These are phyloP conservation scores for Camelus dromedarius DNA, from an alignment of 2,113 vertebrate species.

Conservation along the genomic window DNA sequence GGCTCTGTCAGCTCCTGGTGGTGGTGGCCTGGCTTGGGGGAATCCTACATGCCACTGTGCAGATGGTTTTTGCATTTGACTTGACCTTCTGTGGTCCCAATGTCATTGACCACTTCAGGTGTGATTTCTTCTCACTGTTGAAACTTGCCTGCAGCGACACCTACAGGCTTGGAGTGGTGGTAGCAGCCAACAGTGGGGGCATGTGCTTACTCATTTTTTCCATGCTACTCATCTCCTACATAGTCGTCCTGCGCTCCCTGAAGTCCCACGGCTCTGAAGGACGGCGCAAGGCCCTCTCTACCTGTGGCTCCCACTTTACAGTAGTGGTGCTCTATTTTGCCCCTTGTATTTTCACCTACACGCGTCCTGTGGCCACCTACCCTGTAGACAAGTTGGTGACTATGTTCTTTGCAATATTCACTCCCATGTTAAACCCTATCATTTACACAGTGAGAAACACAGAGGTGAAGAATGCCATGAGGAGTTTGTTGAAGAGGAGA, in stretches of 20 bases:
- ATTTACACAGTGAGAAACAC: slow-evolving; percentile 76
- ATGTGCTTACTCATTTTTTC: no score
- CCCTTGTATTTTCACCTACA: slow-evolving; percentile 77
- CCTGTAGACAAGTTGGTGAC: slow-evolving; percentile 59
- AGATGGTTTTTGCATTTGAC: neutral
- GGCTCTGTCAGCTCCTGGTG: neutral
- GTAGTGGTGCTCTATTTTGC: slow-evolving; percentile 75
- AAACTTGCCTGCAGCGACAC: no score
- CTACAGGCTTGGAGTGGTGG: no score
- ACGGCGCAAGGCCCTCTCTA: no score
- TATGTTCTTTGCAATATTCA: slow-evolving; percentile 74
- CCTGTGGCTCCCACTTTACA: slow-evolving; percentile 40
- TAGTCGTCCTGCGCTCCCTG: no score
- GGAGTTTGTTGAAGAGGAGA: slow-evolving; percentile 54
- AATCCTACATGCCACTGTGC: slow-evolving; percentile 56
- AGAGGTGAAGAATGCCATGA: slow-evolving; percentile 75
- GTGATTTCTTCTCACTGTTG: no score
- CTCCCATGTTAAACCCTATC: slow-evolving; percentile 75
- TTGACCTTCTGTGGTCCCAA: slow-evolving; percentile 63
- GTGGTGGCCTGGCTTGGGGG: slow-evolving; percentile 69
- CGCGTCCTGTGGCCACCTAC: slow-evolving; percentile 67
- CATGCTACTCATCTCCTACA: no score
- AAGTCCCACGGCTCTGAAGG: no score
- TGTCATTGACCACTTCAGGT: no score
- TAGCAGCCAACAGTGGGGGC: no score